Evolutionary conservation across 2,888 invertebrate genomes (phyloP).

Genomic region (Eulithis prunata): DNA sequence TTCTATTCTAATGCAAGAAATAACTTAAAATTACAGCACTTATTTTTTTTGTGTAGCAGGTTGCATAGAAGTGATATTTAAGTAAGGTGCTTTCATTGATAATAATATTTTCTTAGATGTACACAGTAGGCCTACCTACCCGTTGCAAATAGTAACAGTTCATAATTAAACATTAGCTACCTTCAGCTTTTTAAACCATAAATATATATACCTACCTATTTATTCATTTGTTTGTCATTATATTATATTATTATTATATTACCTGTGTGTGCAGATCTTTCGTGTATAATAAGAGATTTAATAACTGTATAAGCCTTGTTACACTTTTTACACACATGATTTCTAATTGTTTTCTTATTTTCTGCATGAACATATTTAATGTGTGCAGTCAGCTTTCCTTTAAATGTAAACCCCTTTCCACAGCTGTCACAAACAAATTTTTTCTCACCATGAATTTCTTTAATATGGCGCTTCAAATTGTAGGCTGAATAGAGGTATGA

Average conservation of each 20-base stretch:
- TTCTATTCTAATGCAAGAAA: too few species aligned
- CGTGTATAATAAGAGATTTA: conserved; percentile 74
- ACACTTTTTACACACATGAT: conserved; percentile 68
- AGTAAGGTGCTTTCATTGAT: too few species aligned
- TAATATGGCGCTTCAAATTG: not conserved
- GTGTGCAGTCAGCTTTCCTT: conserved; percentile 64
- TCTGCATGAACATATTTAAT: conserved; percentile 63
- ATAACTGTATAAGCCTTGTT: conserved; percentile 69
- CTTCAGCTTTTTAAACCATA: too few species aligned
- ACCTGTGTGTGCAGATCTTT: conserved; percentile 81
- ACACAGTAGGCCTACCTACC: too few species aligned
- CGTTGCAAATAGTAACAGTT: too few species aligned
- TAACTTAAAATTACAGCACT: too few species aligned
- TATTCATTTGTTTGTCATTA: too few species aligned
- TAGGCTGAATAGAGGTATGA: not conserved
- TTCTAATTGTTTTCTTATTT: conserved; percentile 50
- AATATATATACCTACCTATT: too few species aligned
- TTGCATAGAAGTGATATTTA: too few species aligned
- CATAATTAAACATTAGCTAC: too few species aligned
- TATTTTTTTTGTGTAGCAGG: too few species aligned
- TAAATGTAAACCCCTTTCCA: conserved; percentile 65
- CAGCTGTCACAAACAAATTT: conserved; percentile 71
- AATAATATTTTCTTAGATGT: too few species aligned
- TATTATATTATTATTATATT: conserved; percentile 16
- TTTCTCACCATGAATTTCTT: conserved; percentile 22